Evolutionary conservation across 35 echinoderm and acorn worm species (phyloP).

Genomic region (Lytechinus pictus): DNA sequence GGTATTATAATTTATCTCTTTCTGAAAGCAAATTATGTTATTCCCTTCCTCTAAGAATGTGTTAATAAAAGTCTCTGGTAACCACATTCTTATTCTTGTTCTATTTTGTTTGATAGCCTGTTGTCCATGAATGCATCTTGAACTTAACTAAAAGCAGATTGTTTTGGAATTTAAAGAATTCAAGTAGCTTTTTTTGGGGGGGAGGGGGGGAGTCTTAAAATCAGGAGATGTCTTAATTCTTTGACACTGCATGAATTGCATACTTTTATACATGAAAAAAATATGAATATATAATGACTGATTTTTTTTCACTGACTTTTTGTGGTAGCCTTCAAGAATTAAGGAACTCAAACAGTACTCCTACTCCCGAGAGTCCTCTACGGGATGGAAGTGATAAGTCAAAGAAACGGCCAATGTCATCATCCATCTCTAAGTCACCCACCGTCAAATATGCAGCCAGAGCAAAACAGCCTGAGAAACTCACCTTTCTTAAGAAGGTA

Average conservation of each 20-base stretch:
- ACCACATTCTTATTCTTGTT: no score
- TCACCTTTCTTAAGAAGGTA: slow-evolving; percentile 92
- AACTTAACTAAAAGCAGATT: neutral
- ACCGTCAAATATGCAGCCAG: slow-evolving; percentile 94
- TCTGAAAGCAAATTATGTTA: no score
- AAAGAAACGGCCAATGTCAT: slow-evolving; percentile 63
- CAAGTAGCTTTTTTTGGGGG: neutral
- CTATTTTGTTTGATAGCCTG: no score
- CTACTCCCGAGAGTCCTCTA: slow-evolving; percentile 74
- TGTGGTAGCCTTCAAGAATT: slow-evolving; percentile 77
- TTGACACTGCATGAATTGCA: neutral
- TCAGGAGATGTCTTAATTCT: neutral
- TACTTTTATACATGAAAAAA: neutral
- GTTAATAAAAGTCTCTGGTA: no score
- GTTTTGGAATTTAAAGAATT: neutral
- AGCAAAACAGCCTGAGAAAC: slow-evolving; percentile 94
- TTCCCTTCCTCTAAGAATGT: no score
- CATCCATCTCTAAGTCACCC: slow-evolving; percentile 80
- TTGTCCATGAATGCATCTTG: neutral
- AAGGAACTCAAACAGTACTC: slow-evolving; percentile 66
- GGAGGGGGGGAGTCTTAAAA: no score
- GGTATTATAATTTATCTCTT: no score
- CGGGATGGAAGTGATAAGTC: slow-evolving; percentile 69
- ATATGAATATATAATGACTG: neutral
- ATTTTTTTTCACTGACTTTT: neutral